Evolutionary conservation across 2,113 vertebrate species (phyloP).

Genomic region (Zonotrichia leucophrys): DNA sequence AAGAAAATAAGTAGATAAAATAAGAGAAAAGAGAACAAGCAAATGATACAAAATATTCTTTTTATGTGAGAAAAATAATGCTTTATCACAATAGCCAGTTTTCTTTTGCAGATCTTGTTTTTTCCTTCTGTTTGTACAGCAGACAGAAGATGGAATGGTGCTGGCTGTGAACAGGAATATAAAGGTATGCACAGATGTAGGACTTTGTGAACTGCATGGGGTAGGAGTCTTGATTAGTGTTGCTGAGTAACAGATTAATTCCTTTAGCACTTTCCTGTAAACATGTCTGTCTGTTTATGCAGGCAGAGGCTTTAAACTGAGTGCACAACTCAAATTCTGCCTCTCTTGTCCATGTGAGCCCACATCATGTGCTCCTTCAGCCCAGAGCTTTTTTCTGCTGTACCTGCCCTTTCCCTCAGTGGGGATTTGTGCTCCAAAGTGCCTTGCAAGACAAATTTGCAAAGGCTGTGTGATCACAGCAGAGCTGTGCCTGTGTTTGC

Average conservation of each 20-base stretch:
- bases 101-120: background rate
- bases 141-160: constrained; percentile 5
- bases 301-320: constrained; percentile 20
- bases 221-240: constrained; percentile 64
- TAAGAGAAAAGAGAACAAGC: background rate
- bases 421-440: background rate
- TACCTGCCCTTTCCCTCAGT: background rate
- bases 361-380: background rate
- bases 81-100: background rate
- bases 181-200: constrained; percentile 44
- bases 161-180: constrained; percentile 25
- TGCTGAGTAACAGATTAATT: constrained; percentile 70
- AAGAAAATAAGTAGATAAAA: background rate
- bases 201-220: constrained; percentile 62
- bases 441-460: background rate
- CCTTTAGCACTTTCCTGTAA: constrained; percentile 42
- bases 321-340: background rate
- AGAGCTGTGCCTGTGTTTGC: background rate
- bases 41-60: background rate
- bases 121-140: background rate
- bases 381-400: background rate
- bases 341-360: background rate
- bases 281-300: constrained; percentile 4
- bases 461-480: background rate
- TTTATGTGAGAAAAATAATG: background rate